These are phyloP conservation scores for Oryzias sinensis DNA, from an alignment of 2,797 vertebrate species.

Conservation along the genomic window DNA sequence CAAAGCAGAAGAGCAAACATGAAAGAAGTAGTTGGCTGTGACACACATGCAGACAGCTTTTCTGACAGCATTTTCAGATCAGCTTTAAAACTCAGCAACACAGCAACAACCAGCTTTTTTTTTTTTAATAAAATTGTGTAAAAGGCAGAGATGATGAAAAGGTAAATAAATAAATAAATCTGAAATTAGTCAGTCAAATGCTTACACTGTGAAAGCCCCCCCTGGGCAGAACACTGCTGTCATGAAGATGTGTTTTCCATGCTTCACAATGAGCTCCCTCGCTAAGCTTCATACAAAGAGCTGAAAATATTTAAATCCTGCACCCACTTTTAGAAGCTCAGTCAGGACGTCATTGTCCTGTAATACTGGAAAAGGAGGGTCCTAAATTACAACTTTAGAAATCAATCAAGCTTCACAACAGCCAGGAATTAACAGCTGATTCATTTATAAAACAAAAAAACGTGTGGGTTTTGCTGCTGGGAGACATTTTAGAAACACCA, in stretches of 20 bases:
- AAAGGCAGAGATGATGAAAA: conserved; percentile 43
- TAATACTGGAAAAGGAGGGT: background rate
- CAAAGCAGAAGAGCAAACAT: conserved; percentile 17
- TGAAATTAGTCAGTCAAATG: conserved; percentile 53
- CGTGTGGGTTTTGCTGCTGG: background rate
- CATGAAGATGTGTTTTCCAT: conserved; percentile 17
- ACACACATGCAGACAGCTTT: conserved; percentile 23
- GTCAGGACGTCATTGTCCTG: background rate
- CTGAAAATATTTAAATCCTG: conserved; percentile 27
- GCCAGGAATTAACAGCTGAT: conserved; percentile 7
- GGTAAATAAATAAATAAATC: conserved; percentile 24
- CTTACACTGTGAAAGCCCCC: conserved; percentile 34
- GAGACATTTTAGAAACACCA: background rate
- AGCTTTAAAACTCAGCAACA: conserved; percentile 11
- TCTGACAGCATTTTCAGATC: conserved; percentile 23
- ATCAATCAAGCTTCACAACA: conserved; percentile 16
- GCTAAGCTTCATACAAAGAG: conserved; percentile 26
- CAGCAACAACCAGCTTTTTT: conserved; percentile 28
- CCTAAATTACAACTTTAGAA: conserved; percentile 3
- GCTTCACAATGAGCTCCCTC: conserved; percentile 16
- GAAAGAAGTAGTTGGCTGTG: conserved; percentile 19
- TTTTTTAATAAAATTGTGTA: conserved; percentile 38
- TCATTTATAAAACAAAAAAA: background rate
- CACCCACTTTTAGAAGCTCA: conserved; percentile 3
- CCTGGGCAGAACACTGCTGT: conserved; percentile 23